These are phyloP conservation scores for Ailuropoda melanoleuca DNA, from an alignment of 2,113 vertebrate species.

Conservation along the genomic window DNA sequence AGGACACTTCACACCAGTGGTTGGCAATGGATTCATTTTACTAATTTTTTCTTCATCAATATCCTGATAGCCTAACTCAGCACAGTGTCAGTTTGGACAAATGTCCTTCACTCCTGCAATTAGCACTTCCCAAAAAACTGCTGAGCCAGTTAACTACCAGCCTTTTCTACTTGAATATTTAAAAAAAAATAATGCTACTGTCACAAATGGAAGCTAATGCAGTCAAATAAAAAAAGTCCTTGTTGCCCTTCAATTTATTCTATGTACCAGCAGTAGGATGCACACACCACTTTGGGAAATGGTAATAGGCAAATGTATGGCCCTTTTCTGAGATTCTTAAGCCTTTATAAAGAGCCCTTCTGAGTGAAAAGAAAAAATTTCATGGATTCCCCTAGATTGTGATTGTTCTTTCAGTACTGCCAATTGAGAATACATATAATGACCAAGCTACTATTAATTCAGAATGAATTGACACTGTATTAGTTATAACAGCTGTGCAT, in stretches of 20 bases:
- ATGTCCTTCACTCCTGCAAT: background rate
- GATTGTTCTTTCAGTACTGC: background rate
- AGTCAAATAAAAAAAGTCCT: background rate
- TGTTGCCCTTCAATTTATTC: background rate
- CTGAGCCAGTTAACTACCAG: background rate
- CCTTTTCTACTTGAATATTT: background rate
- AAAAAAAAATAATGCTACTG: background rate
- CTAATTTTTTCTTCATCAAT: background rate
- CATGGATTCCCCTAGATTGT: background rate
- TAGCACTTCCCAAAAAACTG: background rate
- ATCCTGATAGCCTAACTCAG: background rate
- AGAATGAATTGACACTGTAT: background rate
- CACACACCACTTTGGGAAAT: background rate
- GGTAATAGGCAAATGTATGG: background rate
- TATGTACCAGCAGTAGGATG: fast-evolving
- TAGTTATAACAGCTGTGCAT: background rate
- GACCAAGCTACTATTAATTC: background rate
- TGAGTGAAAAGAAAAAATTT: background rate
- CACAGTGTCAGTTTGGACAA: background rate
- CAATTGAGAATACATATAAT: background rate
- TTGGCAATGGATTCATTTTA: background rate
- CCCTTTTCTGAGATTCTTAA: background rate
- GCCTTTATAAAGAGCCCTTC: background rate
- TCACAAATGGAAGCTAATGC: background rate
- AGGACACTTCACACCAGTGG: background rate